Percentiles rank a stretch among this genome's conserved stretches.
Conservation (phyloP, 2,888 invertebrate genomes). For the Tridacna crocea region DNA sequence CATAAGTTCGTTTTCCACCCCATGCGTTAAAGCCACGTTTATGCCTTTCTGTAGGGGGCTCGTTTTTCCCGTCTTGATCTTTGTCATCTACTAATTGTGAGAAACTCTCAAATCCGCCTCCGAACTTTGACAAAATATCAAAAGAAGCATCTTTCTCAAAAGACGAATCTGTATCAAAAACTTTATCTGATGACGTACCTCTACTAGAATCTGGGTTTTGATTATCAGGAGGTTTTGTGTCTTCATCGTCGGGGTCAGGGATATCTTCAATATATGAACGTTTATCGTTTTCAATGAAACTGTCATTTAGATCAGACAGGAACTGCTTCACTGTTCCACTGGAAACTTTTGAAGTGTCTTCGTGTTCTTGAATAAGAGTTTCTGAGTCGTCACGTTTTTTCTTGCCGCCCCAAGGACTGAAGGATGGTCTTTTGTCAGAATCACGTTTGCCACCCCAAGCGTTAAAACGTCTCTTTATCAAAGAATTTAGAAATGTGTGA, state of each 20-base stretch:
- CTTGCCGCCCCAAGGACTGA: slow-evolving; percentile 46
- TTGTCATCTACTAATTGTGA: not conserved
- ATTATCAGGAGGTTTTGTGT: not conserved
- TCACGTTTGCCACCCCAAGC: slow-evolving; percentile 27
- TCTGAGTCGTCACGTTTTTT: slow-evolving; percentile 19
- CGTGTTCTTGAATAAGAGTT: not conserved
- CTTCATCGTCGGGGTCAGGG: not conserved
- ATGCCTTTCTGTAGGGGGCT: not conserved
- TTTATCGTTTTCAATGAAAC: not conserved
- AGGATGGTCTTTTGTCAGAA: slow-evolving; percentile 26
- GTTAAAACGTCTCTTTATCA: slow-evolving; percentile 26
- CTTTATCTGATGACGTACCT: not conserved
- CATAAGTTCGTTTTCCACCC: slow-evolving; percentile 30
- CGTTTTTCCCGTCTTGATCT: not conserved
- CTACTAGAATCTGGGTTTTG: not conserved
- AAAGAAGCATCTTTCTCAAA: too few species aligned
- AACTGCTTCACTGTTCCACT: not conserved
- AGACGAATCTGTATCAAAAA: not conserved
- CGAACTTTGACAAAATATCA: too few species aligned
- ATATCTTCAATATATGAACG: not conserved
- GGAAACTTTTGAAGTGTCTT: not conserved
- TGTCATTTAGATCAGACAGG: not conserved
- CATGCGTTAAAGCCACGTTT: slow-evolving; percentile 33
- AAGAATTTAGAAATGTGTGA: slow-evolving; percentile 6
- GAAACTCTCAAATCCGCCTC: not conserved